phyloP scores from a whole-genome alignment of 1,140 invertebrate genomes.

The Steinernema feltiae region DNA sequence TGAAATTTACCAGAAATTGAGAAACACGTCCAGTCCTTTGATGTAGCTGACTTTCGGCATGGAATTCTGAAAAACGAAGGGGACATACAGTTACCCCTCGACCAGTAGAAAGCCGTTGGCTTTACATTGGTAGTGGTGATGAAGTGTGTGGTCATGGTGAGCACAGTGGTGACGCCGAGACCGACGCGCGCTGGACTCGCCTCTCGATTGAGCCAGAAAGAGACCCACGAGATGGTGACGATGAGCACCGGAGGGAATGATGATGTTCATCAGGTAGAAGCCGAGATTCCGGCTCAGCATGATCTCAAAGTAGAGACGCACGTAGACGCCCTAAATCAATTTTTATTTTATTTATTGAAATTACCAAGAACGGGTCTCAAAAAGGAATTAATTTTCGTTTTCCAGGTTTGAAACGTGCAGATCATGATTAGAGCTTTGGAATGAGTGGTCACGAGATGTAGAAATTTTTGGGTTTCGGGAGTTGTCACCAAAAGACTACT shows the following conservation, averaged over 20 bases:
- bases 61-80: constrained; percentile 45
- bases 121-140: constrained; percentile 58
- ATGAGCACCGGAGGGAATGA: constrained; percentile 92
- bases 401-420: no score
- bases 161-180: constrained; percentile 55
- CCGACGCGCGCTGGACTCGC: constrained; percentile 57
- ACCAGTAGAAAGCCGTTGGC: not conserved
- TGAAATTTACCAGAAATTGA: constrained; percentile 50
- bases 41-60: constrained; percentile 58
- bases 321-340: constrained; percentile 54
- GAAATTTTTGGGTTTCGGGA: no score
- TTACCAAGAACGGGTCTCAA: constrained; percentile 16
- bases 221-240: constrained; percentile 73
- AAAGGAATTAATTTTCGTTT: no score
- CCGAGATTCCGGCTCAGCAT: constrained; percentile 95
- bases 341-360: no score
- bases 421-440: no score
- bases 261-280: constrained; percentile 98
- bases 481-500: no score
- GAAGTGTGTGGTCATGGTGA: constrained; percentile 58
- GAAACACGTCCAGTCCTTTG: constrained; percentile 58
- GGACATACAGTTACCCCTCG: no score
- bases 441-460: no score
- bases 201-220: constrained; percentile 61
- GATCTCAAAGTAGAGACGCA: constrained; percentile 66